A percentile compares a stretch with the other conserved stretches of the same genome.
Evolutionary conservation across 1,140 invertebrate genomes (phyloP).

Genomic region (Drosophila mauritiana): DNA sequence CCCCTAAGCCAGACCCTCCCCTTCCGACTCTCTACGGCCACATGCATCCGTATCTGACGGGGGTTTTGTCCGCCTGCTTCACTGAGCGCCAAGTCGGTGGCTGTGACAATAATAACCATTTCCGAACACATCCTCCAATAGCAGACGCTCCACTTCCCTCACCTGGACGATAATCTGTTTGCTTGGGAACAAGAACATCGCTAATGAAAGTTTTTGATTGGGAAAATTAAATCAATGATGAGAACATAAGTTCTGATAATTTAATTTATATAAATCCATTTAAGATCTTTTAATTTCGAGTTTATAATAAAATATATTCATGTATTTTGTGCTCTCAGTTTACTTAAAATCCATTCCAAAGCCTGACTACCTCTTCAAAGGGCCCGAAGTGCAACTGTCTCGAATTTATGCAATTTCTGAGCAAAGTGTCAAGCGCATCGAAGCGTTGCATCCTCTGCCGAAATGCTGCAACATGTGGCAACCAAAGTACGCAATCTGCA

Average conservation of each 20-base stretch:
- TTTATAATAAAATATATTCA: too few species aligned
- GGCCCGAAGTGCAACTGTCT: conserved; percentile 26
- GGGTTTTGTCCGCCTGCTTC: conserved; percentile 36
- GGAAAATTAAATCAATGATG: background rate
- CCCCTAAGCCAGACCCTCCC: conserved; percentile 3
- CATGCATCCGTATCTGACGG: conserved; percentile 21
- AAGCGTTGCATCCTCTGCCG: conserved; percentile 68
- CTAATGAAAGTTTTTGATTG: background rate
- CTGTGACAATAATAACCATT: conserved; percentile 50
- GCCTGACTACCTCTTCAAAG: background rate
- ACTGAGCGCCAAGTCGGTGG: conserved; percentile 31
- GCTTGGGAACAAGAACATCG: background rate
- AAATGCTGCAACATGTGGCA: conserved; percentile 49
- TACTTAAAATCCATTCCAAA: too few species aligned
- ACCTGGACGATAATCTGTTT: conserved; percentile 8
- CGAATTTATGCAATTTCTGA: conserved; percentile 45
- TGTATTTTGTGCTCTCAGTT: too few species aligned
- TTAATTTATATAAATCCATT: background rate
- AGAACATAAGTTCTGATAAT: background rate
- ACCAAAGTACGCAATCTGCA: conserved; percentile 31
- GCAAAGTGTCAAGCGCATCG: conserved; percentile 57
- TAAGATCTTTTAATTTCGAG: background rate
- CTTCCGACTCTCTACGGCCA: conserved; percentile 1
- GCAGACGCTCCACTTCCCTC: conserved; percentile 13
- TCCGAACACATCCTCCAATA: conserved; percentile 18